Evolutionary conservation across 2,888 invertebrate species (phyloP), one percentile per base, ranked within the genome.

Genomic region (Pyrochroa serraticornis): DNA sequence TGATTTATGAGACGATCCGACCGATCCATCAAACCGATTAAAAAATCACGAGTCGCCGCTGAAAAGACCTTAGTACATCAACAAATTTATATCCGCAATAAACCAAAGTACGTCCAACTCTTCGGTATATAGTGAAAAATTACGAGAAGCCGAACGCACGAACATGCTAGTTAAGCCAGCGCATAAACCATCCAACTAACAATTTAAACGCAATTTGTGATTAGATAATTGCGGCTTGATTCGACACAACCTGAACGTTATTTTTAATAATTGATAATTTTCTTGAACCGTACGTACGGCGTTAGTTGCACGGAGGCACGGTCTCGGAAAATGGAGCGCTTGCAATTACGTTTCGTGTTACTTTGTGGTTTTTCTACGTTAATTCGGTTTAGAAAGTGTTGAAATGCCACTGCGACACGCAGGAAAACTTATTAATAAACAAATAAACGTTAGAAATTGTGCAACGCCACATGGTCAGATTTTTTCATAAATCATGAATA

Each of bases 121-220:
- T 8, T 45, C 8, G 38, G 38, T 13, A 35, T 12, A 55, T 35
- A 55, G 14, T 8, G 37, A 55, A 56, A 45, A 52, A 45, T 37
- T 10, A 32, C 33, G 38, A 35, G 33, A 43, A 55, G 48, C 37
- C 46, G 37, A n/a, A 34, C 43, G 46, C 51, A 57, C 47, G 51
- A 57, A 57, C 41, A 44, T 42, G 32, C 42, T 42, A 42, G 42
- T 42, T 42, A 42, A 42, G 42, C 22, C 42, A 38, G 41, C 47
- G 46, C 34, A 49, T 44, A 51, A 51, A 35, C 41, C 33, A 43
- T 43, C 45, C 52, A 66, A 61, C 58, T 60, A 66, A 58, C 58
- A 68, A 68, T 67, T 66, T 68, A 68, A 68, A 68, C 60, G 65
- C 62, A 68, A 68, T 68, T 68, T 68, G 53, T 62, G 58, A 60